A percentile compares a stretch with the other conserved stretches of the same genome.
Conservation (phyloP, 1,140 invertebrate genomes). For the Drosophila kepulauana region DNA sequence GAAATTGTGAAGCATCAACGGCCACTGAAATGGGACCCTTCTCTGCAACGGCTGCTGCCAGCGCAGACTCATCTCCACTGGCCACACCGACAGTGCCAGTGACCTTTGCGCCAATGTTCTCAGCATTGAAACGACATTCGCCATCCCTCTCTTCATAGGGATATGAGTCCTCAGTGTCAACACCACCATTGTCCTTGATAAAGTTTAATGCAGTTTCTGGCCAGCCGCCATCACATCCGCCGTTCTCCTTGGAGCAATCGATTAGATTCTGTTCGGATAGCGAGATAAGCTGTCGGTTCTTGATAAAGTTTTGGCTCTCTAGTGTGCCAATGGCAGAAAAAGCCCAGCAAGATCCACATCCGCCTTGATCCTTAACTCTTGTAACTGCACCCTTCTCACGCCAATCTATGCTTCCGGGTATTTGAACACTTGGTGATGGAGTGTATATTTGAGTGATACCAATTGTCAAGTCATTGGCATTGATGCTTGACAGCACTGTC, state of each 20-base stretch:
- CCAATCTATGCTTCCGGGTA: too few species aligned
- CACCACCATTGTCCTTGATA: conserved; percentile 89
- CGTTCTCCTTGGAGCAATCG: conserved; percentile 89
- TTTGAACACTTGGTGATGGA: too few species aligned
- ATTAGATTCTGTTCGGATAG: conserved; percentile 96
- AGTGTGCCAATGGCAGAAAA: conserved; percentile 94
- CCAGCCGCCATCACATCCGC: conserved; percentile 93
- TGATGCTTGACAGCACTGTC: too few species aligned
- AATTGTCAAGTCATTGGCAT: too few species aligned
- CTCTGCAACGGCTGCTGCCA: conserved; percentile 90
- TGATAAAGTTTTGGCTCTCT: conserved; percentile 89
- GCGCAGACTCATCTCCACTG: conserved; percentile 87
- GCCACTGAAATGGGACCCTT: conserved; percentile 84
- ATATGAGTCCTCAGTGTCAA: conserved; percentile 91
- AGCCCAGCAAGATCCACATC: conserved; percentile 94
- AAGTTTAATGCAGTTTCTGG: conserved; percentile 91
- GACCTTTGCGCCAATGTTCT: conserved; percentile 20
- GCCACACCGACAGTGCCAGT: conserved; percentile 84
- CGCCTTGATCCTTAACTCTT: too few species aligned
- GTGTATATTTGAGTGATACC: too few species aligned
- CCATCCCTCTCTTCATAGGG: conserved; percentile 89
- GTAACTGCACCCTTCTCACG: too few species aligned
- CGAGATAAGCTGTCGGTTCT: conserved; percentile 89
- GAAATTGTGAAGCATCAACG: conserved; percentile 18
- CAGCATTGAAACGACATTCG: conserved; percentile 73